Base-by-base conservation (phyloP, 2,888 invertebrate genomes). In the Siphonodentalium dalli region DNA sequence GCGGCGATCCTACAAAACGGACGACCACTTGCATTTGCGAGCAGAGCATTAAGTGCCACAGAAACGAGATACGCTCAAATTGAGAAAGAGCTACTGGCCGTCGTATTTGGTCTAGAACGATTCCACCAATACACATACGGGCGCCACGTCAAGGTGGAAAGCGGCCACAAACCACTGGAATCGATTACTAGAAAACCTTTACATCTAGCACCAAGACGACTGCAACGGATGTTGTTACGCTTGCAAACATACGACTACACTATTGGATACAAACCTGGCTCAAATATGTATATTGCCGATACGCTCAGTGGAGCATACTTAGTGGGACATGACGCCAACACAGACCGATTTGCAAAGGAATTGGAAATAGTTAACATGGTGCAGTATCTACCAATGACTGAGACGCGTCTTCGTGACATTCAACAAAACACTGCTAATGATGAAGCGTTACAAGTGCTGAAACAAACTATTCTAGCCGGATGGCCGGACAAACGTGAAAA, bases 81-180 rank as follows among this genome's bases (percentile, higher is more conserved):
- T 8, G 62, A 68, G 39, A 57, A 59, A 13, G 66, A 65, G 40
- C 26, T 65, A 21, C 35, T 66, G 7, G 61, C 61, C 3, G 42
- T 67, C 3, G 57, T 63, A 11, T 65, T 47, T 20, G 43, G 42
- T 0, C 20, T 51, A 3, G 56, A 58, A 31, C 55, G 49, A 11
- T 66, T 61, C 29, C 33, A 60, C 26, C 52, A 61, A 24, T 58
- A 63, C 27, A 58, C 48, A 3, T 63, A 46, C 35, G 59, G 58
- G 8, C 26, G 48, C 18, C 24, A 18, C 13, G 44, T 52, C 0
- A 27, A 29, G 11, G 58, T 63, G 1, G 34, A 54, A 18, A 49
- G 51, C 24, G 61, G 65, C 27, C 63, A 65, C 31, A 58, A 59
- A 26, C 65, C 63, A 11, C 33, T 66, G 11, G 54, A 60, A 26